Evolutionary conservation across 2,888 invertebrate genomes (phyloP).

Genomic region (Coecobrya sp.): DNA sequence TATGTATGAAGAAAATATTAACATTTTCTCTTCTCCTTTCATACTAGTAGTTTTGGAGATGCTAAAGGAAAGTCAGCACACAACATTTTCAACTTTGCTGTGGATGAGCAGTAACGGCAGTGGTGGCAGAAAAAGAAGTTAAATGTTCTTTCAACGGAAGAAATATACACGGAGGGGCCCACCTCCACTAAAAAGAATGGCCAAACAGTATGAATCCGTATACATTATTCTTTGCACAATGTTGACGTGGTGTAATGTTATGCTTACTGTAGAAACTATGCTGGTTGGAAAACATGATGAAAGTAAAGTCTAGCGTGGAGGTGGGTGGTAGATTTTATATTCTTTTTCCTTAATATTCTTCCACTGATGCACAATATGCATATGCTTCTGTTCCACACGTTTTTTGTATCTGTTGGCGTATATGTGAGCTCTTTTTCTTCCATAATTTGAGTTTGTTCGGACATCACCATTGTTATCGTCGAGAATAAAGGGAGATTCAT

Average conservation of each 20-base stretch:
- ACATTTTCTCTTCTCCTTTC: background rate
- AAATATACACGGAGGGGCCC: constrained; percentile 20
- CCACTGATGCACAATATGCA: background rate
- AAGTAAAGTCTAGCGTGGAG: constrained; percentile 49
- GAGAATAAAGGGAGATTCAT: constrained; percentile 55
- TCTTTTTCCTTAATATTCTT: background rate
- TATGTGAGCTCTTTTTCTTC: background rate
- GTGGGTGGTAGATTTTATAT: background rate
- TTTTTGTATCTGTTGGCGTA: constrained; percentile 47
- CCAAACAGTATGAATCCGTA: constrained; percentile 40
- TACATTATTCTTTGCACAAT: background rate
- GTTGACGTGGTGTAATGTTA: background rate
- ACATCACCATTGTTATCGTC: constrained; percentile 44
- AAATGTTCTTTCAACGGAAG: constrained; percentile 38
- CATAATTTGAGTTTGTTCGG: background rate
- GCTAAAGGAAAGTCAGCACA: background rate
- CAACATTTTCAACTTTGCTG: constrained; percentile 21
- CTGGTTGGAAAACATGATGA: background rate
- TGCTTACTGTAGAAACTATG: background rate
- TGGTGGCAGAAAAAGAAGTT: constrained; percentile 12
- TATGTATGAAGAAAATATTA: constrained; percentile 51
- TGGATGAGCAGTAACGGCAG: constrained; percentile 6
- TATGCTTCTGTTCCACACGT: too few species aligned
- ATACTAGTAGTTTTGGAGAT: background rate
- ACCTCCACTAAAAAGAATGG: constrained; percentile 66